Conservation (phyloP, 2,888 invertebrate species). For the Cryptus armator region DNA sequence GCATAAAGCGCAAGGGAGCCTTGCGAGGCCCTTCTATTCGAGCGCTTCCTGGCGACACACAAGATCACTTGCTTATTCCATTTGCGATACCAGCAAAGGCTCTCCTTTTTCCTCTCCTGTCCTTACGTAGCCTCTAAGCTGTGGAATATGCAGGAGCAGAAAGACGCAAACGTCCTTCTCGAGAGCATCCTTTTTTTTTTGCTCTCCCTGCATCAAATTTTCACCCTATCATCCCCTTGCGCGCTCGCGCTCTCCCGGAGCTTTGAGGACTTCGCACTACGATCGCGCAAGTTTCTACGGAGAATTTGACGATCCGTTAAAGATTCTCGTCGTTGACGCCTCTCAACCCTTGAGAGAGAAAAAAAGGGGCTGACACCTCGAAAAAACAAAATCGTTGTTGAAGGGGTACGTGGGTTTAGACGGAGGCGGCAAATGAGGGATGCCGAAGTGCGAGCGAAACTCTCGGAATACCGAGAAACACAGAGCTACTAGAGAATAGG, state of each 20-base stretch:
- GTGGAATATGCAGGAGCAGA: slow-evolving; percentile 19
- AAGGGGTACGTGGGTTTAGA: slow-evolving; percentile 5
- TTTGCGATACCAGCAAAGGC: slow-evolving; percentile 11
- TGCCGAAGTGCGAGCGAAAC: slow-evolving; percentile 1
- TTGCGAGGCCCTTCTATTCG: not conserved
- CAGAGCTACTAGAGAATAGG: not conserved
- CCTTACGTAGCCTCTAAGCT: slow-evolving; percentile 2
- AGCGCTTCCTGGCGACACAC: not conserved
- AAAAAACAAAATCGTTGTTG: slow-evolving; percentile 21
- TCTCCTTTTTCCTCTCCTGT: slow-evolving; percentile 6
- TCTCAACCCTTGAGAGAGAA: slow-evolving; percentile 19
- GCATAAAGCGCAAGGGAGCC: not conserved
- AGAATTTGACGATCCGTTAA: slow-evolving; percentile 4
- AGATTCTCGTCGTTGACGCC: not conserved
- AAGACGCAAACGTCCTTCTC: not conserved
- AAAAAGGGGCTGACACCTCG: slow-evolving; percentile 46
- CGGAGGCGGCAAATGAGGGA: slow-evolving; percentile 15
- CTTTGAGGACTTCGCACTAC: slow-evolving; percentile 2
- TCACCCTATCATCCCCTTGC: not conserved
- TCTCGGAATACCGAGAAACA: not conserved
- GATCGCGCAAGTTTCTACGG: not conserved
- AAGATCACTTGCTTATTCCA: slow-evolving; percentile 44
- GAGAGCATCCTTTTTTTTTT: not conserved
- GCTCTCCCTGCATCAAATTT: slow-evolving; percentile 18
- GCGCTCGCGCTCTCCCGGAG: not conserved